Percentiles rank a stretch among this genome's conserved stretches.
Evolutionary conservation across 2,888 invertebrate genomes (phyloP).

Genomic region (Rhogogaster chlorosoma): DNA sequence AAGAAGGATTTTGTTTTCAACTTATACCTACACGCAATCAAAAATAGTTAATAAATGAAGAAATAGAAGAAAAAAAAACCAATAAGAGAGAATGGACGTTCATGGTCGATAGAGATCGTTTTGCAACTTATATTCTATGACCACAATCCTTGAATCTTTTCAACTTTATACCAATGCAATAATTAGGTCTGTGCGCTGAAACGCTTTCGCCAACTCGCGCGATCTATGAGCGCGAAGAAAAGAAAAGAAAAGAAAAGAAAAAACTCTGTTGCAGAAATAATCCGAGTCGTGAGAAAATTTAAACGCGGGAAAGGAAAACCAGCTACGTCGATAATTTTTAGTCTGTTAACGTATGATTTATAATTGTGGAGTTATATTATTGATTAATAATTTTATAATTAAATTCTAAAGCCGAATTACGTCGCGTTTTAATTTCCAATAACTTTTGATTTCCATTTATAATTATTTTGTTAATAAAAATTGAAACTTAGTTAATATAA

Average conservation of each 20-base stretch:
- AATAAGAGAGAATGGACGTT: neutral
- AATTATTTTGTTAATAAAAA: neutral
- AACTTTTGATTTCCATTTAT: neutral
- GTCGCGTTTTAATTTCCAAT: neutral
- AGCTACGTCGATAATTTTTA: too few relatives aligned
- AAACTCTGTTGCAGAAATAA: neutral
- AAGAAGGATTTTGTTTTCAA: neutral
- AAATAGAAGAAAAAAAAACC: too few relatives aligned
- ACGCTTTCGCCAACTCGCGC: neutral
- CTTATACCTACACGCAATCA: neutral
- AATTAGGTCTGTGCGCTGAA: neutral
- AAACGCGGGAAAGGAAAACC: neutral
- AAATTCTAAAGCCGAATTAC: neutral
- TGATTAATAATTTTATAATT: neutral
- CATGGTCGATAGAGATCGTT: neutral
- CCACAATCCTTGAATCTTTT: neutral
- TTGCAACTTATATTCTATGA: neutral
- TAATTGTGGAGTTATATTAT: neutral
- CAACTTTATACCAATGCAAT: neutral
- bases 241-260: neutral
- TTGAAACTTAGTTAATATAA: neutral
- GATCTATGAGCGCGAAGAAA: neutral
- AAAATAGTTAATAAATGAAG: neutral
- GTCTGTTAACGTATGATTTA: too few relatives aligned
- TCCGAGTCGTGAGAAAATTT: neutral